Percentiles rank a stretch among this genome's conserved stretches.
Evolutionary conservation across 2,888 invertebrate species (phyloP).

Genomic region (Gortyna flavago): DNA sequence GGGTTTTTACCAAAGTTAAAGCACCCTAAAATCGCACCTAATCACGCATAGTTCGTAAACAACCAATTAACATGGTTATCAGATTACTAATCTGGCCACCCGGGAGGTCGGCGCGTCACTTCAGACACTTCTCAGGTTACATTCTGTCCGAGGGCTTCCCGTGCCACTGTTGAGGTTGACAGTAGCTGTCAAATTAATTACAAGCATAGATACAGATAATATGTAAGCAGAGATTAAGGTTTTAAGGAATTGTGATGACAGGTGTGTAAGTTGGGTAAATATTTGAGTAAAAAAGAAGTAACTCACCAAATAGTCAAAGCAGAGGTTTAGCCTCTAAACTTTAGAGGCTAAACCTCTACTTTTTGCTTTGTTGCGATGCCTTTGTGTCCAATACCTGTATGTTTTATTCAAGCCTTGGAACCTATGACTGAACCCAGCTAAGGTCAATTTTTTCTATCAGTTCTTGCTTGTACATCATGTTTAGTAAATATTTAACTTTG

Average conservation of each 20-base stretch:
- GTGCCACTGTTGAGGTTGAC: conserved; percentile 56
- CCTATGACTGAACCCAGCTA: no score
- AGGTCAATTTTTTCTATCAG: no score
- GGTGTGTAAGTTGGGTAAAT: conserved; percentile 15
- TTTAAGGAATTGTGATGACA: conserved; percentile 40
- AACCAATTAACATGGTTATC: conserved; percentile 39
- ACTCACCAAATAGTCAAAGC: neutral
- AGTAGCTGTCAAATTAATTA: conserved; percentile 55
- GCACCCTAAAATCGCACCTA: conserved; percentile 6
- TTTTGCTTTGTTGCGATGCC: no score
- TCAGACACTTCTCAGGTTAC: conserved; percentile 46
- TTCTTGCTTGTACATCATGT: neutral
- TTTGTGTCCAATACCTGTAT: neutral
- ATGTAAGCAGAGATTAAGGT: conserved; percentile 38
- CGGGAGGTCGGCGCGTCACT: conserved; percentile 52
- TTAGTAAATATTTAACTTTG: neutral
- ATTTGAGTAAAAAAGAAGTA: neutral
- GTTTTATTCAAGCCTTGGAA: neutral
- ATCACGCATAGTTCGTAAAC: conserved; percentile 14
- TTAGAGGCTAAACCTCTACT: no score
- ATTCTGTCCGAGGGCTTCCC: conserved; percentile 23
- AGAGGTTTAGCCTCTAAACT: neutral
- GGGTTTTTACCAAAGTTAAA: neutral
- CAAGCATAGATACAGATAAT: conserved; percentile 2
- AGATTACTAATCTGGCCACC: conserved; percentile 45